Percentiles rank a stretch among this genome's conserved stretches.
Conservation (phyloP, 2,797 vertebrate genomes). For the Chaenodraco wilsoni region DNA sequence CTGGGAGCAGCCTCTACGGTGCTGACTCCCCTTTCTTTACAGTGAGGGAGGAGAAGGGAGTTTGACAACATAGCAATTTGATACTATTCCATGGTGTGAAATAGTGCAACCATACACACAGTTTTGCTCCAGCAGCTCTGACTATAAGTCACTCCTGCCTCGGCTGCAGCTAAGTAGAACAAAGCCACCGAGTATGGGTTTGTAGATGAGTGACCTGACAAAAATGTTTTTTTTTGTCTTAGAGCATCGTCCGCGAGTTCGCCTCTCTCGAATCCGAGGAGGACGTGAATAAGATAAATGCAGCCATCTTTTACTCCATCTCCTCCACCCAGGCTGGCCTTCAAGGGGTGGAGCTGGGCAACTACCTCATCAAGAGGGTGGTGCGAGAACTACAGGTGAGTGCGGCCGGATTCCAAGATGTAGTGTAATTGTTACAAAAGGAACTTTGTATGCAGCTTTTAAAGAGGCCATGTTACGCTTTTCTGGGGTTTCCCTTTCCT, state of each 20-base stretch:
- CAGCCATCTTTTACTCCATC: slow-evolving; percentile 96
- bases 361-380: slow-evolving; percentile 94
- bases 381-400: slow-evolving; percentile 94
- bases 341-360: slow-evolving; percentile 95
- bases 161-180: slow-evolving; percentile 3
- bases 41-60: slow-evolving; percentile 15
- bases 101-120: slow-evolving; percentile 24
- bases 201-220: not conserved
- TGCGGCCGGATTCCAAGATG: not conserved
- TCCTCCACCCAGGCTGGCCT: slow-evolving; percentile 94
- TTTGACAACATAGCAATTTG: slow-evolving; percentile 41
- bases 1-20: slow-evolving; percentile 22
- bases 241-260: slow-evolving; percentile 92
- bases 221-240: slow-evolving; percentile 7
- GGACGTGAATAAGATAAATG: slow-evolving; percentile 87
- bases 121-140: slow-evolving; percentile 20
- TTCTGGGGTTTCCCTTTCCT: no score
- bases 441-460: not conserved
- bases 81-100: slow-evolving; percentile 37
- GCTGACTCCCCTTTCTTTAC: slow-evolving; percentile 28
- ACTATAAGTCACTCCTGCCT: not conserved
- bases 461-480: not conserved
- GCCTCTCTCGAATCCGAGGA: slow-evolving; percentile 84
- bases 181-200: not conserved
- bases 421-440: not conserved